Conservation (phyloP, 2,113 vertebrate species). For the Esox niger region DNA sequence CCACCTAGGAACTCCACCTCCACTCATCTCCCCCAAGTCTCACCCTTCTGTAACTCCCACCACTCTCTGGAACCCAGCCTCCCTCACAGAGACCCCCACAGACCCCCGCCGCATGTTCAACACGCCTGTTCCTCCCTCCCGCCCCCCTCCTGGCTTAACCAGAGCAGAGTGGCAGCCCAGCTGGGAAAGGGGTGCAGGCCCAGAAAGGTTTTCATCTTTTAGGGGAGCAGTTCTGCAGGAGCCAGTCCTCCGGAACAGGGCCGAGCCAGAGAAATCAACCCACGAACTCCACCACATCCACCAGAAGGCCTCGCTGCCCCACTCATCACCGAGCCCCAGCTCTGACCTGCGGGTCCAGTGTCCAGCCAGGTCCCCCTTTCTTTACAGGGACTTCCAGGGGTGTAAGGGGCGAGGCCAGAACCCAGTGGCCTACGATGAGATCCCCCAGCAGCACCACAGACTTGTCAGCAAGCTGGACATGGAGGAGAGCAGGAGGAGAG, state of each 20-base stretch:
- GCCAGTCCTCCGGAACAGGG: slow-evolving; percentile 72
- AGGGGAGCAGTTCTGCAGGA: slow-evolving; percentile 71
- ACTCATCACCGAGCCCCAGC: slow-evolving; percentile 55
- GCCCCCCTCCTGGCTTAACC: slow-evolving; percentile 72
- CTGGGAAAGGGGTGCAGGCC: slow-evolving; percentile 66
- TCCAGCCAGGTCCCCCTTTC: slow-evolving; percentile 32
- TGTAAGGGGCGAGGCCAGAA: slow-evolving; percentile 64
- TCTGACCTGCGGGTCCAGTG: slow-evolving; percentile 52
- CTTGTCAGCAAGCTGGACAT: slow-evolving; percentile 95
- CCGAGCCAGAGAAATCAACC: slow-evolving; percentile 83
- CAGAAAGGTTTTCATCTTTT: slow-evolving; percentile 75
- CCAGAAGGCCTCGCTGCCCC: slow-evolving; percentile 66
- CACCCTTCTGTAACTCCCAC: slow-evolving; percentile 76
- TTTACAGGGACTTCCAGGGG: slow-evolving; percentile 5
- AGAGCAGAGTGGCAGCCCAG: slow-evolving; percentile 56
- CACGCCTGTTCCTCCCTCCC: slow-evolving; percentile 60
- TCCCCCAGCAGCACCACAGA: slow-evolving; percentile 86
- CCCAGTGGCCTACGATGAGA: slow-evolving; percentile 84
- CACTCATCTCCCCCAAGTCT: slow-evolving; percentile 91
- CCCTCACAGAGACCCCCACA: slow-evolving; percentile 78
- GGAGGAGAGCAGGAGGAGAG: slow-evolving; percentile 87
- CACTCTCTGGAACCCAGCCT: slow-evolving; percentile 91
- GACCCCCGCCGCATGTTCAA: slow-evolving; percentile 73
- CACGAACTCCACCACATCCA: slow-evolving; percentile 73
- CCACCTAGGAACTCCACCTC: slow-evolving; percentile 87